phyloP scores from a whole-genome alignment of 2,113 vertebrate genomes.

The Etia nguti region DNA sequence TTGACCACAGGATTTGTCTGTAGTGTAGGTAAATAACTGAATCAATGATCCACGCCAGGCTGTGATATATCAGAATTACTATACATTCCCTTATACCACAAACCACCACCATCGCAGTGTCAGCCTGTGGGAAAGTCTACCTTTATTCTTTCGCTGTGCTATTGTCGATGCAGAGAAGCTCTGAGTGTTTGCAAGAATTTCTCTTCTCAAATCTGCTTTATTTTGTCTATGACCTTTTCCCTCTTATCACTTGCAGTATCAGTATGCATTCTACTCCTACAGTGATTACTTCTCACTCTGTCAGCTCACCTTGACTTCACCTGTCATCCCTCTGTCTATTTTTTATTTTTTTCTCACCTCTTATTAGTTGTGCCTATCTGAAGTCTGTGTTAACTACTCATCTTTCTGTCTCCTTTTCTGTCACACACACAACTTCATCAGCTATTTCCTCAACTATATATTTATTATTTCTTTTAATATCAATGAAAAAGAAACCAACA shows the following conservation, averaged over 20 bases:
- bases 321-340: conserved; percentile 71
- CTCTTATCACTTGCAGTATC: conserved; percentile 45
- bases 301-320: conserved; percentile 69
- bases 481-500: not conserved
- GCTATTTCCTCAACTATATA: not conserved
- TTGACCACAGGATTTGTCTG: not conserved
- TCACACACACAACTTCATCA: not conserved
- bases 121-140: not conserved
- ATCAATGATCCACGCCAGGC: not conserved
- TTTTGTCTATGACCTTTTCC: conserved; percentile 50
- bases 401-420: not conserved
- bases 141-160: not conserved
- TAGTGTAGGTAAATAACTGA: not conserved
- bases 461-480: not conserved
- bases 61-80: not conserved
- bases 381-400: conserved; percentile 18
- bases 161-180: not conserved
- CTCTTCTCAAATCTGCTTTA: conserved; percentile 35
- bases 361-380: conserved; percentile 61
- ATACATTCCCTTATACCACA: not conserved
- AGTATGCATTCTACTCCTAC: conserved; percentile 50
- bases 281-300: conserved; percentile 73
- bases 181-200: conserved; percentile 12
- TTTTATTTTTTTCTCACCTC: conserved; percentile 55
- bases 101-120: conserved; percentile 1